Evolutionary conservation across 2,797 vertebrate genomes (phyloP), one percentile per base, ranked within the genome.

Genomic region (Argya squamiceps): DNA sequence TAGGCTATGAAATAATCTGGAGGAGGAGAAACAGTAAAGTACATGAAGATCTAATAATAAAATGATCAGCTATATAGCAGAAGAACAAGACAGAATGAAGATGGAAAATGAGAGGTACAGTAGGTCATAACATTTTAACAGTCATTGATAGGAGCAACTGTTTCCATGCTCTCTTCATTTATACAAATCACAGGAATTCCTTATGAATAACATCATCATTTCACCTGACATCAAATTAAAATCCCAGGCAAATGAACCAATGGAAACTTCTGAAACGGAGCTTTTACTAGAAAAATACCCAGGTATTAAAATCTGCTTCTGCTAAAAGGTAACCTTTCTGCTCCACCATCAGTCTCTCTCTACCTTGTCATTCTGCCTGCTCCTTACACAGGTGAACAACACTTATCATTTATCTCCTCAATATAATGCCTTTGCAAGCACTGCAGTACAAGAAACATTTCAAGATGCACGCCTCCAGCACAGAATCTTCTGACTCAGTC

Each of bases 381-480:
- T 84, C 43, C 15, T 89, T n/a, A 49, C 41, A 52, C 12, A 49
- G 32, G 6, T 6, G 3, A 75, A 37, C 3, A 15, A 20, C 19
- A 63, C 64, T 29, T 39, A 18, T 1, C 16, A 36, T 55, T 82
- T 36, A 26, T 29, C 39, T 58, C 17, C 55, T 68, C 41, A n/a
- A 63, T 39, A 20, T 9, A 58, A 62, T 7, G 24, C 12, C n/a
- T 86, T 52, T 23, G 18, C 9, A 63, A 3, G 15, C 50, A 32
- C 58, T 6, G 5, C 1, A 0, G 21, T 23, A 47, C 39, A 76
- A 50, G 36, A 74, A 78, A 50, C 14, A 10, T 22, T 55, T 58
- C 39, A 20, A 86, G 43, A 74, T 2, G 15, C 49, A 29, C 0
- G 0, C 6, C 32, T 75, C 49, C 69, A 78, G 49, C 6, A 4